phyloP scores from a whole-genome alignment of 2,113 vertebrate genomes.

The Cynopterus brachyotis region DNA sequence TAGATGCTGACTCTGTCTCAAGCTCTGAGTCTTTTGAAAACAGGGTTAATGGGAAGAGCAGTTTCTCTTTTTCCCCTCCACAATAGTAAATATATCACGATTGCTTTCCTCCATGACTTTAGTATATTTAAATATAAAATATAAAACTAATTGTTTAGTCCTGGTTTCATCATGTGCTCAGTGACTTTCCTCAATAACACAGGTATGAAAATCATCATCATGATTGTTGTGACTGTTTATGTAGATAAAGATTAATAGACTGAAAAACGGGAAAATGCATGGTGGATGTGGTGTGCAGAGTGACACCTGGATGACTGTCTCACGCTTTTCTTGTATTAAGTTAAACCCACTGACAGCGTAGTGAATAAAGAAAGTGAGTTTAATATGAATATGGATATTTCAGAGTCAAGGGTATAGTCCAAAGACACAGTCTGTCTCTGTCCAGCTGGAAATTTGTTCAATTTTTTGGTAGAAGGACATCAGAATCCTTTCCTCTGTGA shows the following conservation, averaged over 20 bases:
- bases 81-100: not conserved
- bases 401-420: too few species aligned
- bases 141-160: not conserved
- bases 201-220: not conserved
- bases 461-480: not conserved
- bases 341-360: not conserved
- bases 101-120: rapidly evolving
- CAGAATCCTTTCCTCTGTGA: not conserved
- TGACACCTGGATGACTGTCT: rapidly evolving
- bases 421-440: not conserved
- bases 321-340: not conserved
- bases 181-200: not conserved
- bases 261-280: not conserved
- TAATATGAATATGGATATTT: rapidly evolving
- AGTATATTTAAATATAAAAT: not conserved
- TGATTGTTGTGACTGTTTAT: not conserved
- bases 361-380: rapidly evolving
- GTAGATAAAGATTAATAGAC: not conserved
- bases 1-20: not conserved
- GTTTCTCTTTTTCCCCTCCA: not conserved
- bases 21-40: not conserved
- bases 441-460: not conserved
- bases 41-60: not conserved
- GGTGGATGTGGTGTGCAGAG: rapidly evolving
- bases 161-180: not conserved